Evolutionary conservation across 1,140 invertebrate genomes (phyloP).

Genomic region (Pseudomyrmex dendroicus): DNA sequence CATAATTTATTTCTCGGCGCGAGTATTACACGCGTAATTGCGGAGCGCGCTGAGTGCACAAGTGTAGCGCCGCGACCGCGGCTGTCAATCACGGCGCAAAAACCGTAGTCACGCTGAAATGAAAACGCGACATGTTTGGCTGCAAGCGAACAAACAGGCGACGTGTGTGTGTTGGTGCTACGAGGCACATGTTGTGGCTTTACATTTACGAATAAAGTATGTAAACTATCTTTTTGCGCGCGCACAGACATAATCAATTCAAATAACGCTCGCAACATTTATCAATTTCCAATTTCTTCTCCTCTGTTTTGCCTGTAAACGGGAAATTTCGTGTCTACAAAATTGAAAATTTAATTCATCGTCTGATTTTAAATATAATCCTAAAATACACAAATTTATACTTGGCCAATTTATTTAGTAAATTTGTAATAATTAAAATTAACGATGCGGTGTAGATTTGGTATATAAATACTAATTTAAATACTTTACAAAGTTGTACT

Average conservation of each 20-base stretch:
- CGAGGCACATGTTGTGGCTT: constrained; percentile 1
- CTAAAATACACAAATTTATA: too few species aligned
- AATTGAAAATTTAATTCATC: constrained; percentile 2
- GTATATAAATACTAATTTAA: too few species aligned
- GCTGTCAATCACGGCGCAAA: constrained; percentile 53
- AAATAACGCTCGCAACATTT: constrained; percentile 18
- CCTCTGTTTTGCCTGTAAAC: background rate
- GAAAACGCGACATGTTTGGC: constrained; percentile 38
- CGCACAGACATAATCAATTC: constrained; percentile 37
- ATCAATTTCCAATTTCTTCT: constrained; percentile 12
- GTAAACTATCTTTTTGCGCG: constrained; percentile 45
- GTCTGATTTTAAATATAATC: background rate
- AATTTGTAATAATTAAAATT: background rate
- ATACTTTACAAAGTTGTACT: background rate
- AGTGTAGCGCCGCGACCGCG: background rate
- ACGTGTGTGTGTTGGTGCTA: background rate
- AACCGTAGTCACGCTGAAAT: constrained; percentile 16
- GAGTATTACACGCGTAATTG: constrained; percentile 52
- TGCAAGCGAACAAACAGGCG: background rate
- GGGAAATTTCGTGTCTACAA: background rate
- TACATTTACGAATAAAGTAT: constrained; percentile 8
- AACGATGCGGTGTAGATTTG: too few species aligned
- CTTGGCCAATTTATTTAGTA: constrained; percentile 3
- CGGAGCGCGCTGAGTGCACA: constrained; percentile 18
- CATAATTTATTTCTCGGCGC: constrained; percentile 35